phyloP scores from a whole-genome alignment of 2,113 vertebrate species.

The Eolophus roseicapilla region DNA sequence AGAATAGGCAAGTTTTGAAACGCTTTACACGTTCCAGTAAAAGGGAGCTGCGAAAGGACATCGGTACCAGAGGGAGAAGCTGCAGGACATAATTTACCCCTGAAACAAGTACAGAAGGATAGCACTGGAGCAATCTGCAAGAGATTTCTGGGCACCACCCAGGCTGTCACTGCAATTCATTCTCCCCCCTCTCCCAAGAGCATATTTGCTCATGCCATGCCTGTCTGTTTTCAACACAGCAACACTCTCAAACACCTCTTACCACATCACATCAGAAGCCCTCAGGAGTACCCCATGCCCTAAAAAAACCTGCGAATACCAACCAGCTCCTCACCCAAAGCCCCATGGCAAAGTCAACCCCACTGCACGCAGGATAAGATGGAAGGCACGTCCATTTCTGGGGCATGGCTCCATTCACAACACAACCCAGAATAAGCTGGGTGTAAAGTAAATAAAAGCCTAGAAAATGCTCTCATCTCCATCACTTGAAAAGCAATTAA shows the following conservation, averaged over 20 bases:
- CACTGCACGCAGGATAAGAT: neutral
- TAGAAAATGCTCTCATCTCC: neutral
- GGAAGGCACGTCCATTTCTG: neutral
- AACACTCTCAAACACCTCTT: neutral
- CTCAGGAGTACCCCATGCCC: neutral
- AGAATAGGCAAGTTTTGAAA: neutral
- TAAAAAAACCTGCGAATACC: neutral
- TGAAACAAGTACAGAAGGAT: neutral
- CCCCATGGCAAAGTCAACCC: neutral
- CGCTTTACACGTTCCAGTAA: fast-evolving
- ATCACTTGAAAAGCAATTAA: neutral
- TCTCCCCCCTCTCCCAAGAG: fast-evolving
- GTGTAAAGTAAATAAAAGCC: neutral
- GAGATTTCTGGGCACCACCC: neutral
- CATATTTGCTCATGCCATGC: neutral
- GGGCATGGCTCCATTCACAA: neutral
- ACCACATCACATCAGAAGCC: neutral
- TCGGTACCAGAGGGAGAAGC: neutral
- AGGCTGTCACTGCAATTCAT: neutral
- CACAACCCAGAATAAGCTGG: fast-evolving
- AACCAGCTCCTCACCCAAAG: neutral
- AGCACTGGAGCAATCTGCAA: neutral
- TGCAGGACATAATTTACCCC: neutral
- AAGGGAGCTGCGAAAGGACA: neutral
- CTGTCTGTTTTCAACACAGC: neutral